These are phyloP conservation scores for Apis dorsata DNA, from an alignment of 1,140 invertebrate genomes.

Conservation along the genomic window DNA sequence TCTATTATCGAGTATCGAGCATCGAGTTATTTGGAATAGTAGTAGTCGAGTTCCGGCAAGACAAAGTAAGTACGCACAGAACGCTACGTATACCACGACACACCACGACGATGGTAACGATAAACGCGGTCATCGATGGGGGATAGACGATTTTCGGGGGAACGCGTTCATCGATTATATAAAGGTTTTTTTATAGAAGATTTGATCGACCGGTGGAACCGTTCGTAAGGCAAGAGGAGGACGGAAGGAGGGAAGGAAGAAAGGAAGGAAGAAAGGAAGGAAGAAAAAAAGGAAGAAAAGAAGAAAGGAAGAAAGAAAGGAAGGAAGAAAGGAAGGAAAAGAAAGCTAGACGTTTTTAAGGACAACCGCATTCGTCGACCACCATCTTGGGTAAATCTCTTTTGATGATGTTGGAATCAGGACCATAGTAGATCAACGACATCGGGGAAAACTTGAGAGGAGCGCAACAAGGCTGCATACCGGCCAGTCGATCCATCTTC, in stretches of 20 bases:
- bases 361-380: conserved; percentile 97
- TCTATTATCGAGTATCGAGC: too few species aligned
- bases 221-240: too few species aligned
- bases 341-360: conserved; percentile 80
- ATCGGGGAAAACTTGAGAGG: conserved; percentile 95
- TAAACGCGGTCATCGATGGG: too few species aligned
- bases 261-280: not conserved
- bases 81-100: too few species aligned
- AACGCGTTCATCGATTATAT: too few species aligned
- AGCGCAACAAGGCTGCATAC: conserved; percentile 95
- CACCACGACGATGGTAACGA: too few species aligned
- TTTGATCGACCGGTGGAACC: too few species aligned
- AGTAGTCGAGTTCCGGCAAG: too few species aligned
- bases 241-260: not conserved
- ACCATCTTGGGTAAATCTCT: conserved; percentile 97
- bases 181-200: too few species aligned
- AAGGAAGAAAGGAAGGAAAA: not conserved
- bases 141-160: too few species aligned
- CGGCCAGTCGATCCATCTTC: conserved; percentile 86
- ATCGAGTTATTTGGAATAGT: too few species aligned
- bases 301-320: not conserved
- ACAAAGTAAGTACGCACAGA: too few species aligned
- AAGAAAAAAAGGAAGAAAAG: not conserved
- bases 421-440: conserved; percentile 96
- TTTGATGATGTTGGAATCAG: conserved; percentile 94